Base-by-base conservation (phyloP, 2,888 invertebrate species). In the Sarcophaga caerulescens region DNA sequence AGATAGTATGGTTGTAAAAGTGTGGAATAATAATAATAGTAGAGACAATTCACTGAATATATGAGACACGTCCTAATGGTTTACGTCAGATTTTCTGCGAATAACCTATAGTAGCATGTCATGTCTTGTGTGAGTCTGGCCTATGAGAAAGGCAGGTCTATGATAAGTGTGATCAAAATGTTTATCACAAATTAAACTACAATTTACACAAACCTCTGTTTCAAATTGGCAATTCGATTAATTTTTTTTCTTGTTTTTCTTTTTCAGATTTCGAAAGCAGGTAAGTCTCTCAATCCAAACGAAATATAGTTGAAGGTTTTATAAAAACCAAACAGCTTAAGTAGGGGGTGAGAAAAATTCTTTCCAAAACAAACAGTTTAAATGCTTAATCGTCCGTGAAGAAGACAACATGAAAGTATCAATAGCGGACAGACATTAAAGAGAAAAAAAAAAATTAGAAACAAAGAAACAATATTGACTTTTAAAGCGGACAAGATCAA, bases 401-500 rank as follows among this genome's bases (percentile, higher is more conserved):
- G 47, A 52, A 52, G 60, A 69, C 21, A 75, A 75, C 75, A 79
- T 70, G 57, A 65, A 23, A 74, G 60, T 17, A 35, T 6, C 21
- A 4, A 60, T 2, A 4, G 3, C 23, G 14, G 59, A 60, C 59
- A 47, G 60, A 25, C 35, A 17, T 65, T 17, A 66, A n/a, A 62
- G 52, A 71, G 1, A 3, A 68, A 10, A 17, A 2, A 19, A 74
- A 65, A 71, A 80, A 70, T 62, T 35, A 45, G 12, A 44, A 4
- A 69, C 44, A 8, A 44, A 25, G 12, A 21, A 52, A 14, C 3
- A 74, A 23, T 2, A 10, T 35, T 12, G 68, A 45, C 35, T 70
- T 44, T 68, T 74, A 75, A 82, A 21, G 79, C 85, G 75, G 85
- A 79, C 62, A 35, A 82, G 62, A 85, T 85, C 85, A 85, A 85